Conservation (phyloP, 2,797 vertebrate species). For the Lophius americanus region DNA sequence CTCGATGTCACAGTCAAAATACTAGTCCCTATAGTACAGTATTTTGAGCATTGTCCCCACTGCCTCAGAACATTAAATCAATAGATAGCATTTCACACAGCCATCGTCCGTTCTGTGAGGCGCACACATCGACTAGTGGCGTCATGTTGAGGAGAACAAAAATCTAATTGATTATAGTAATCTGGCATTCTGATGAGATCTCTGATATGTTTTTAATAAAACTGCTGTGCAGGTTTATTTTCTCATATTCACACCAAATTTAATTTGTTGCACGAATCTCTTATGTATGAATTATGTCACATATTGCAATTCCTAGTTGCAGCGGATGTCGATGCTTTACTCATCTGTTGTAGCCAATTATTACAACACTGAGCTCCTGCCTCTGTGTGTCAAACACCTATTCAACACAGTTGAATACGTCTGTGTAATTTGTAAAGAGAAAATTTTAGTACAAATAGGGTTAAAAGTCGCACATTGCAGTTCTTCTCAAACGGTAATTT, state of each 20-base stretch:
- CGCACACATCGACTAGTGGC: conserved; percentile 17
- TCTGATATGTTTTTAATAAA: too few relatives aligned
- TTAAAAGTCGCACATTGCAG: conserved; percentile 1
- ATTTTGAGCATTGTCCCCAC: conserved; percentile 38
- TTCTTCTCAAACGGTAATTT: conserved; percentile 31
- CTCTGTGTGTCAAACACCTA: background rate
- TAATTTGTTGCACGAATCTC: background rate
- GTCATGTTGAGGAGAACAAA: conserved; percentile 15
- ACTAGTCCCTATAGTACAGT: conserved; percentile 46
- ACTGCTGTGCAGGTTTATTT: background rate
- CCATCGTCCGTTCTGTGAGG: conserved; percentile 24
- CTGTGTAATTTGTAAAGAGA: conserved; percentile 12
- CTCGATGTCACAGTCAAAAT: conserved; percentile 16
- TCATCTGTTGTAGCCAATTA: background rate
- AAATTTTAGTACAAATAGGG: conserved; percentile 9
- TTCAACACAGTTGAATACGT: conserved; percentile 18
- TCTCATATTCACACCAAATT: conserved; percentile 4
- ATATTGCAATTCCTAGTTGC: conserved; percentile 8
- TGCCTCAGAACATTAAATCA: conserved; percentile 51
- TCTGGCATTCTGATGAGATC: background rate
- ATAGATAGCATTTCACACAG: conserved; percentile 40
- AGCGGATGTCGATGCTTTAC: conserved; percentile 5
- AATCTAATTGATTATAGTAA: background rate
- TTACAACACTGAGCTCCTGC: background rate
- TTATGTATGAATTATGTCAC: background rate